Conservation (phyloP, 2,797 vertebrate species). For the Pangasius sanitwongsei region DNA sequence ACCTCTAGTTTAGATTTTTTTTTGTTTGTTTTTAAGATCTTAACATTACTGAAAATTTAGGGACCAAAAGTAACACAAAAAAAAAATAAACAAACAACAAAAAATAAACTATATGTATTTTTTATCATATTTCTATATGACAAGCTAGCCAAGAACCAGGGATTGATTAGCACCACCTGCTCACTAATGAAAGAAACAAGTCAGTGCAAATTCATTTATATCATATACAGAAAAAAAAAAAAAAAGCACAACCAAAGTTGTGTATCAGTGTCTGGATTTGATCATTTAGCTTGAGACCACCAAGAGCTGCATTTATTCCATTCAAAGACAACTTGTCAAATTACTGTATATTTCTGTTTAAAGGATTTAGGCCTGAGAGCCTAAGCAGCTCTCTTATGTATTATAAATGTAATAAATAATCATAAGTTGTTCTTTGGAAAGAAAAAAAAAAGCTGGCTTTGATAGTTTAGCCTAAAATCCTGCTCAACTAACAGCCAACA, state of each 20-base stretch:
- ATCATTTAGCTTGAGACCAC: conserved; percentile 1
- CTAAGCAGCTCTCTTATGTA: background rate
- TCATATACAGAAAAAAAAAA: background rate
- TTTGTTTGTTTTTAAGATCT: background rate
- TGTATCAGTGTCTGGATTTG: background rate
- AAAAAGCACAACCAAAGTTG: background rate
- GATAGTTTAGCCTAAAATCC: conserved; percentile 19
- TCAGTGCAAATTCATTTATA: background rate
- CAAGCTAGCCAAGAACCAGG: background rate
- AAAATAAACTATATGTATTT: background rate
- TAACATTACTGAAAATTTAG: background rate
- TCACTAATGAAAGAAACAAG: background rate
- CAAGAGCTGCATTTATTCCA: background rate
- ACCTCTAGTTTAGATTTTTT: background rate
- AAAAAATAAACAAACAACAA: background rate
- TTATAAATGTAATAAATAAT: background rate
- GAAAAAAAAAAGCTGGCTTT: background rate
- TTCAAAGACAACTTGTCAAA: conserved; percentile 15
- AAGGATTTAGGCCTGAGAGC: conserved; percentile 2
- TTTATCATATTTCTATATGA: background rate
- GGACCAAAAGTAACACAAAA: background rate
- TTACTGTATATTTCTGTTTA: conserved; percentile 3
- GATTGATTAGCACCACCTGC: background rate
- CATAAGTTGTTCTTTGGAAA: background rate
- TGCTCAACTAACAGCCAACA: conserved; percentile 25